Conservation (phyloP, 1,140 invertebrate genomes). For the Sycophaga agraensis region DNA sequence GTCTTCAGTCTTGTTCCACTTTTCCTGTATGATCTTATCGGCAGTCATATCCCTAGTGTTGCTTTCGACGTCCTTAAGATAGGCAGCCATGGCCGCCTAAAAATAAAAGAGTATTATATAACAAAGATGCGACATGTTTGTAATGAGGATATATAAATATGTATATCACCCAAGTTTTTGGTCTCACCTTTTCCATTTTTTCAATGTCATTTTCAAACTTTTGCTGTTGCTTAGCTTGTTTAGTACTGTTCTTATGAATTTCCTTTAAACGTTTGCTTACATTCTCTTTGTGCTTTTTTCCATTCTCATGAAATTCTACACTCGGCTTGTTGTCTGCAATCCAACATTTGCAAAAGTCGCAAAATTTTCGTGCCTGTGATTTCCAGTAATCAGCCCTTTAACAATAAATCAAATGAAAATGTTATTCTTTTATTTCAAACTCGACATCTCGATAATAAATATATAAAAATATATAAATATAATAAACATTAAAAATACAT, state of each 20-base stretch:
- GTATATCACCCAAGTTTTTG: no score
- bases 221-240: conserved; percentile 73
- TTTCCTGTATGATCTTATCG: conserved; percentile 47
- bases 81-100: conserved; percentile 77
- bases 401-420: conserved; percentile 30
- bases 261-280: conserved; percentile 83
- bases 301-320: conserved; percentile 92
- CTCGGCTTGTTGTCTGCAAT: conserved; percentile 97
- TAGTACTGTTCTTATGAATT: conserved; percentile 80
- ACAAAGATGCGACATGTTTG: no score
- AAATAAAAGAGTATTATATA: conserved; percentile 22
- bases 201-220: conserved; percentile 80
- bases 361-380: conserved; percentile 92
- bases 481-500: no score
- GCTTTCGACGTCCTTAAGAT: conserved; percentile 74
- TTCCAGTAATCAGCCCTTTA: conserved; percentile 96
- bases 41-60: conserved; percentile 74
- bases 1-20: conserved; percentile 33
- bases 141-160: no score
- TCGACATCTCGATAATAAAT: no score
- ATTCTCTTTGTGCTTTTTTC: conserved; percentile 91
- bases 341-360: conserved; percentile 98
- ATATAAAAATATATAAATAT: no score
- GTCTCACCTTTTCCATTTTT: conserved; percentile 82
- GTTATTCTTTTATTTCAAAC: no score